Evolutionary conservation across 2,113 vertebrate genomes (phyloP).

Genomic region (Hyperopisus bebe): DNA sequence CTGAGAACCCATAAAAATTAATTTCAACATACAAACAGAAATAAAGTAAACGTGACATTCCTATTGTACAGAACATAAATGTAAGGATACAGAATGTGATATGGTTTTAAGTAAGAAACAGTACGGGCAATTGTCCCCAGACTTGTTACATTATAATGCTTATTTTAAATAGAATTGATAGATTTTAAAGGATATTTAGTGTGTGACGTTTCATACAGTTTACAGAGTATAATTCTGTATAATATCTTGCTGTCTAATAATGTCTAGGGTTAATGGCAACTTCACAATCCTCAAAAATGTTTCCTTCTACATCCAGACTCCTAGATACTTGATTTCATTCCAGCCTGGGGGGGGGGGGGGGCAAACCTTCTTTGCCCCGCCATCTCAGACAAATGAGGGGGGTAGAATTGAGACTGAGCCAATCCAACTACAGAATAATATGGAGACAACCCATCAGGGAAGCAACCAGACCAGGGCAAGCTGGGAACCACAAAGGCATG

Average conservation of each 20-base stretch:
- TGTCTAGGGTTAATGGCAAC: not conserved
- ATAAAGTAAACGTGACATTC: not conserved
- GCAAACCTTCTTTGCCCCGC: not conserved
- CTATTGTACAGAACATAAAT: conserved; percentile 30
- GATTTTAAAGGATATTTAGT: not conserved
- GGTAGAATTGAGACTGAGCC: not conserved
- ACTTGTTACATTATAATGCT: not conserved
- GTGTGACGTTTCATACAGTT: not conserved
- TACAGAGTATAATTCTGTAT: not conserved
- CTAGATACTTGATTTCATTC: not conserved
- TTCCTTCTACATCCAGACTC: not conserved
- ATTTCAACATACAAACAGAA: conserved; percentile 40
- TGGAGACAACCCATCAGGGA: not conserved
- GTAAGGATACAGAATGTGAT: conserved; percentile 36
- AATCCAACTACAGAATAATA: not conserved
- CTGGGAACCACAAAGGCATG: not conserved
- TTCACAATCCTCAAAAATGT: not conserved
- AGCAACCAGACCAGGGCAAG: not conserved
- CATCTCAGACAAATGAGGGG: not conserved
- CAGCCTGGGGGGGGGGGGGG: not conserved
- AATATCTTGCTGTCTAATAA: not conserved
- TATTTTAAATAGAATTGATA: not conserved
- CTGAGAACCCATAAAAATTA: conserved; percentile 29
- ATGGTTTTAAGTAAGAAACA: conserved; percentile 32
- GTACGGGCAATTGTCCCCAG: not conserved